Conservation (phyloP, 2,113 vertebrate species). For the Corythaeola cristata region DNA sequence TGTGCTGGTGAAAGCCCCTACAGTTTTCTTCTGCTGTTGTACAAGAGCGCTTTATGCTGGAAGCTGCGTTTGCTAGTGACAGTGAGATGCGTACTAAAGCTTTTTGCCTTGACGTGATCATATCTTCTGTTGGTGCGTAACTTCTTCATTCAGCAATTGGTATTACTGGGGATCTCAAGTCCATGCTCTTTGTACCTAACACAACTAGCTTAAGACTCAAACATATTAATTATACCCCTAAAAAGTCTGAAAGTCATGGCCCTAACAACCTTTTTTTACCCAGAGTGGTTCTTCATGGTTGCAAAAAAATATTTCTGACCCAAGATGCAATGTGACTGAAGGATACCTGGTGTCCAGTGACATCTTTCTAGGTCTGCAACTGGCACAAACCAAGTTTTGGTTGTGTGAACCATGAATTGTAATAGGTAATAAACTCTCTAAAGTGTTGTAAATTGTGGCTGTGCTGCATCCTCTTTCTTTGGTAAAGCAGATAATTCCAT, state of each 20-base stretch:
- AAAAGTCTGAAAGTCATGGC: not conserved
- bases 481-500: not conserved
- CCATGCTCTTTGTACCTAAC: not conserved
- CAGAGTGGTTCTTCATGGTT: not conserved
- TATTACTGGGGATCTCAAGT: not conserved
- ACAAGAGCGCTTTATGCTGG: not conserved
- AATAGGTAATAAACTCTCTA: not conserved
- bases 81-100: not conserved
- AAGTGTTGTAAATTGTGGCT: not conserved
- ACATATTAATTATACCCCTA: not conserved
- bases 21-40: not conserved
- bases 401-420: not conserved
- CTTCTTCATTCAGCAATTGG: not conserved
- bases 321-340: not conserved
- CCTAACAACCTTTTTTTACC: not conserved
- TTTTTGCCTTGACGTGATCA: fast-evolving
- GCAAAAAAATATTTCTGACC: not conserved
- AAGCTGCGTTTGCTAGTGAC: not conserved
- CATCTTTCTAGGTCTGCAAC: not conserved
- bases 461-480: not conserved
- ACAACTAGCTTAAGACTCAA: not conserved
- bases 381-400: not conserved
- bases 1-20: not conserved
- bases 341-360: not conserved
- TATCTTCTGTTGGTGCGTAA: not conserved